phyloP scores from a whole-genome alignment of 2,113 vertebrate species.

The Corvus cornix region DNA sequence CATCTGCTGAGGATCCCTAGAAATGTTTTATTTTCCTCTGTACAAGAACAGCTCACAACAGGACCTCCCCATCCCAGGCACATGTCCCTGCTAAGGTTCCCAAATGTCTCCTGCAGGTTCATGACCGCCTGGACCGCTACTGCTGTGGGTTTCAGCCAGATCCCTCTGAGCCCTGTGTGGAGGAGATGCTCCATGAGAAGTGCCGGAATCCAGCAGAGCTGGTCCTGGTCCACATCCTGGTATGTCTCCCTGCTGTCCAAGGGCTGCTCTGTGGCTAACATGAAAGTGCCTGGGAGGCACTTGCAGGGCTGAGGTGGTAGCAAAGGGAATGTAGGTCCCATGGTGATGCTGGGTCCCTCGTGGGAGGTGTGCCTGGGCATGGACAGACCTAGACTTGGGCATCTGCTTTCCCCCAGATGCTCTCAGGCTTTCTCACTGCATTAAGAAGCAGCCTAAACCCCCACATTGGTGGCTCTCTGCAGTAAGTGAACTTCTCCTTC shows the following conservation, averaged over 20 bases:
- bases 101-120: slow-evolving; percentile 75
- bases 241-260: slow-evolving; percentile 3
- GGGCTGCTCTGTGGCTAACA: background rate
- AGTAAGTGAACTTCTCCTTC: background rate
- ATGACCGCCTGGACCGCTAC: slow-evolving; percentile 90
- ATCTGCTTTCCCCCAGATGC: background rate
- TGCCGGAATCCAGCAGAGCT: slow-evolving; percentile 81
- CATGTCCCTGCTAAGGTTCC: background rate
- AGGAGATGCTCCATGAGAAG: slow-evolving; percentile 85
- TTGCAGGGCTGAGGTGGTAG: background rate
- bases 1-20: background rate
- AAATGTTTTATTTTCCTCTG: background rate
- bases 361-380: rapidly evolving
- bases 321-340: background rate
- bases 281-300: background rate
- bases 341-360: no score
- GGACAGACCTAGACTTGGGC: background rate
- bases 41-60: background rate
- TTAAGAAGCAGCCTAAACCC: background rate
- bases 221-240: slow-evolving; percentile 92
- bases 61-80: rapidly evolving
- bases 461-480: background rate
- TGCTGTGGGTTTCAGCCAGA: slow-evolving; percentile 92
- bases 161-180: slow-evolving; percentile 83
- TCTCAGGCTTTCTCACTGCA: background rate